Percentiles rank a stretch among this genome's conserved stretches.
Conservation (phyloP, 1,140 invertebrate species). For the Philopotamus ludificatus region DNA sequence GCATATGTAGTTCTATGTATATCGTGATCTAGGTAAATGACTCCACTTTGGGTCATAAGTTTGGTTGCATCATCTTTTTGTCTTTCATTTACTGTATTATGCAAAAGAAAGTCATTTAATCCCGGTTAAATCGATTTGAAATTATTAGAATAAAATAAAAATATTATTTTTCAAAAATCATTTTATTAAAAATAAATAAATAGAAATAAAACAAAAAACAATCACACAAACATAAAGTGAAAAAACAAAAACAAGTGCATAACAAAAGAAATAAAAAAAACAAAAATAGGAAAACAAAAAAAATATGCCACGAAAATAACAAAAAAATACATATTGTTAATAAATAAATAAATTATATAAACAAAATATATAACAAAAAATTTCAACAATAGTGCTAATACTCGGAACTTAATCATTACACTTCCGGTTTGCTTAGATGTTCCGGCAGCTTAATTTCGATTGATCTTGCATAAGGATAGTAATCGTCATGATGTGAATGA, state of each 20-base stretch:
- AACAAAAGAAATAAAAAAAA: constrained; percentile 33
- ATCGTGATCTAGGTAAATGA: too few relatives aligned
- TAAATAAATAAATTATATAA: constrained; percentile 12
- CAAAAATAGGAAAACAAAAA: constrained; percentile 12
- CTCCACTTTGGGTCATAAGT: too few relatives aligned
- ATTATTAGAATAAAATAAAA: too few relatives aligned
- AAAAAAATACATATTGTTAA: constrained; percentile 15
- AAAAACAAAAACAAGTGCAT: constrained; percentile 44
- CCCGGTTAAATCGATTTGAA: too few relatives aligned
- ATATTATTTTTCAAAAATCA: too few relatives aligned
- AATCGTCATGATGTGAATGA: constrained; percentile 57
- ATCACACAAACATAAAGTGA: constrained; percentile 19
- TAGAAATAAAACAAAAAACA: constrained; percentile 11
- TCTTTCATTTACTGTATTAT: too few relatives aligned
- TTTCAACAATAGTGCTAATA: too few relatives aligned
- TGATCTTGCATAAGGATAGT: constrained; percentile 53
- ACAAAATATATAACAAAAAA: neutral
- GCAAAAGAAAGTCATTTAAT: too few relatives aligned
- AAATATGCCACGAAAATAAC: constrained; percentile 15
- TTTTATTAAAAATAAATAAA: too few relatives aligned
- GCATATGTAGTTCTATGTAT: too few relatives aligned
- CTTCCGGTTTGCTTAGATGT: constrained; percentile 32
- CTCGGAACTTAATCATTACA: neutral
- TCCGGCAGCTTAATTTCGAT: constrained; percentile 44
- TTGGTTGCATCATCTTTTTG: too few relatives aligned